Conservation (phyloP, 2,888 invertebrate genomes). For the Euclidia mi region DNA sequence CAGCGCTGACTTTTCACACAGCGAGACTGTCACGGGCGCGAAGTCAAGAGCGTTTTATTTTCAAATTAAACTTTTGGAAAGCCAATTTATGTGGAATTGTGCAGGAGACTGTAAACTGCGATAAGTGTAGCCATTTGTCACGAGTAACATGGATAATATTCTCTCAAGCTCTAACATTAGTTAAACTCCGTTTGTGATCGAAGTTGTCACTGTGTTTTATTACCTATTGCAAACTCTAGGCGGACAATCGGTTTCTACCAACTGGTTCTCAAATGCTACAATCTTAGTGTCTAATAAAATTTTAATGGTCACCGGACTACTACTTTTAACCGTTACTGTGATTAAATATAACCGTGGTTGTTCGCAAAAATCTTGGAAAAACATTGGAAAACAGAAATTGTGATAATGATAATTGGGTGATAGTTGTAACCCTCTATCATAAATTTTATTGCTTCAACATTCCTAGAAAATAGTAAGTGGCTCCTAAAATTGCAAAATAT, state of each 20-base stretch:
- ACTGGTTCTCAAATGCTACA: no score
- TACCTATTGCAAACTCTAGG: slow-evolving; percentile 15
- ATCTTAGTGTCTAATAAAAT: no score
- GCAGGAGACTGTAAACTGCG: slow-evolving; percentile 45
- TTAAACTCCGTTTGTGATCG: slow-evolving; percentile 27
- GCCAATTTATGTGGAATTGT: slow-evolving; percentile 27
- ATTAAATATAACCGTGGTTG: no score
- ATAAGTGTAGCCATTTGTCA: slow-evolving; percentile 51
- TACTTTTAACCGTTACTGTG: no score
- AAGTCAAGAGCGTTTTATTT: slow-evolving; percentile 22
- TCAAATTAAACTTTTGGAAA: slow-evolving; percentile 21
- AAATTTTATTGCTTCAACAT: no score
- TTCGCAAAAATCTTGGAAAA: no score
- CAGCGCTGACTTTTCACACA: not conserved
- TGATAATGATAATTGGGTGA: not conserved
- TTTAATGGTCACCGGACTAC: no score
- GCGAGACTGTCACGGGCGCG: not conserved
- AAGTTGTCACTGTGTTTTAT: slow-evolving; percentile 15
- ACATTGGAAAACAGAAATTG: not conserved
- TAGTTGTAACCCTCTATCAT: no score
- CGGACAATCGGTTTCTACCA: slow-evolving; percentile 3
- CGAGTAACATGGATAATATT: slow-evolving; percentile 47
- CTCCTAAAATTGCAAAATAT: no score
- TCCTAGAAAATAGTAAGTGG: no score
- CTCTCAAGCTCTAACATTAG: slow-evolving; percentile 37